Conservation (phyloP, 1,140 invertebrate species). For the Subanguina moxae region DNA sequence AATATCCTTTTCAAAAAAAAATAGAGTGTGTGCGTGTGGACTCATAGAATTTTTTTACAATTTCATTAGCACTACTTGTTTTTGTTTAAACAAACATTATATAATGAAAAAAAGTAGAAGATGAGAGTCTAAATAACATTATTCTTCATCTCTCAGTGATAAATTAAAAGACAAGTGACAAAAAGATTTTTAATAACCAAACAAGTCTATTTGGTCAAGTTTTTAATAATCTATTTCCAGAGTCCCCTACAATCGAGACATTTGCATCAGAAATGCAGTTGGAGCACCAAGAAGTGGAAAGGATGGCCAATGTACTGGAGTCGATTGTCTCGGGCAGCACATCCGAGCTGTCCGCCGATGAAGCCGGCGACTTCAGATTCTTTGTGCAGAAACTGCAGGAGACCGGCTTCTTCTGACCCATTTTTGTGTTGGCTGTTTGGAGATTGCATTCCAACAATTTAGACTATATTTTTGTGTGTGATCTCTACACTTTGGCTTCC, state of each 20-base stretch:
- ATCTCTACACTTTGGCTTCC: too few species aligned
- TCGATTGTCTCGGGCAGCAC: slow-evolving; percentile 91
- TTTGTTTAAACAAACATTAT: too few species aligned
- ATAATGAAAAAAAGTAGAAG: slow-evolving; percentile 8
- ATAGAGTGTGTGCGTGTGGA: too few species aligned
- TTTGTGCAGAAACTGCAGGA: slow-evolving; percentile 92
- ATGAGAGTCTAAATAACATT: not conserved
- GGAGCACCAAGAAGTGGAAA: slow-evolving; percentile 80
- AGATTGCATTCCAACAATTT: not conserved
- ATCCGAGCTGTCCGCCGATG: slow-evolving; percentile 83
- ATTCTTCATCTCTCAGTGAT: too few species aligned
- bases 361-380: slow-evolving; percentile 92
- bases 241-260: slow-evolving; percentile 91
- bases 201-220: too few species aligned
- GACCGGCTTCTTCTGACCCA: slow-evolving; percentile 76
- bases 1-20: too few species aligned
- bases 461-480: too few species aligned
- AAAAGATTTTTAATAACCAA: too few species aligned
- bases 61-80: too few species aligned
- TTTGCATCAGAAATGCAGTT: slow-evolving; percentile 80
- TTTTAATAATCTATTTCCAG: slow-evolving; percentile 63
- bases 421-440: not conserved
- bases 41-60: too few species aligned
- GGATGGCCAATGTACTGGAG: slow-evolving; percentile 86
- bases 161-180: too few species aligned